Percentiles rank a stretch among this genome's conserved stretches.
These are phyloP conservation scores for Thunnus maccoyii DNA, from an alignment of 2,113 vertebrate genomes.

Conservation along the genomic window DNA sequence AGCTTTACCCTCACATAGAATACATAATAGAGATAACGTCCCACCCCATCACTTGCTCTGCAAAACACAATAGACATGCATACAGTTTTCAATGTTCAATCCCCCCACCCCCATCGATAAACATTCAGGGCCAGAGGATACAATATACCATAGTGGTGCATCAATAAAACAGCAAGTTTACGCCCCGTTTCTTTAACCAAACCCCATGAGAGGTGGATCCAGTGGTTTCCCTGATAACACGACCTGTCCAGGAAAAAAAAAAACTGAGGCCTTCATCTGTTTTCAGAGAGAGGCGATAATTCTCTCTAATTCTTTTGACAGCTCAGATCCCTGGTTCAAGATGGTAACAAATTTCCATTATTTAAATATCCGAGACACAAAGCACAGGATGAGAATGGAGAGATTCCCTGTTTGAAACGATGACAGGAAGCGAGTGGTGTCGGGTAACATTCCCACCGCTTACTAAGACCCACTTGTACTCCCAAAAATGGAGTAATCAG, in stretches of 20 bases:
- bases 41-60: conserved; percentile 72
- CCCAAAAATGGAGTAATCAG: conserved; percentile 71
- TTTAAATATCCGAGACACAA: conserved; percentile 61
- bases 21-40: conserved; percentile 74
- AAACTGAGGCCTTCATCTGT: conserved; percentile 46
- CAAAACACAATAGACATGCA: conserved; percentile 84
- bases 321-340: conserved; percentile 66
- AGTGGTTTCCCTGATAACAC: conserved; percentile 75
- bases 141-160: conserved; percentile 75
- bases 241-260: conserved; percentile 38
- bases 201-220: conserved; percentile 65
- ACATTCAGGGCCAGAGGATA: conserved; percentile 79
- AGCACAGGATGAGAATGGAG: conserved; percentile 56
- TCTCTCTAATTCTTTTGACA: conserved; percentile 31
- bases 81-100: conserved; percentile 73
- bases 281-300: conserved; percentile 36
- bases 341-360: conserved; percentile 65
- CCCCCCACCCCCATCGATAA: conserved; percentile 57
- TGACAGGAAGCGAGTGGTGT: conserved; percentile 50
- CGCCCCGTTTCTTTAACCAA: conserved; percentile 39
- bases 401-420: conserved; percentile 57
- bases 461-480: conserved; percentile 55
- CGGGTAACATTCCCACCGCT: conserved; percentile 21
- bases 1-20: conserved; percentile 76
- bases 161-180: conserved; percentile 56